Conservation (phyloP, 2,888 invertebrate genomes). For the Eilema griseolum region DNA sequence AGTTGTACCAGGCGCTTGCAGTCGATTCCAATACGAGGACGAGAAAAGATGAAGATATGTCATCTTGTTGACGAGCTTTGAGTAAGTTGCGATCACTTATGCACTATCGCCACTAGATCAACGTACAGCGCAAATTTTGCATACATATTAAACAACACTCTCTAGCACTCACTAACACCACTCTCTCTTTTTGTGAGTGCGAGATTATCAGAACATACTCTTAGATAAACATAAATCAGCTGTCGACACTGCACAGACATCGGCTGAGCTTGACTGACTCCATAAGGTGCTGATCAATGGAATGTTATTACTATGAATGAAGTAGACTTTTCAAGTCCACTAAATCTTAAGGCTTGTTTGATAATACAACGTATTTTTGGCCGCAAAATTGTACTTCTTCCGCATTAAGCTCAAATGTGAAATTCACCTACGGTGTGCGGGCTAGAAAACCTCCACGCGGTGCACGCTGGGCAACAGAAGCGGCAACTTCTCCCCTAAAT, state of each 20-base stretch:
- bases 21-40: neutral
- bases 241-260: neutral
- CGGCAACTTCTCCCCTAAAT: too few relatives aligned
- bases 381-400: neutral
- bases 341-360: neutral
- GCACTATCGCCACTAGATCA: neutral
- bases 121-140: neutral
- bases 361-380: neutral
- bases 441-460: too few relatives aligned
- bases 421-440: neutral
- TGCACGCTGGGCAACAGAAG: too few relatives aligned
- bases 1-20: neutral
- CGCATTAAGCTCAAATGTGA: neutral
- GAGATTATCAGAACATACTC: neutral
- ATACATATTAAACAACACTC: constrained; percentile 13
- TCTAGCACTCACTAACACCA: neutral
- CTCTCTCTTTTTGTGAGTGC: constrained; percentile 13
- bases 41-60: neutral
- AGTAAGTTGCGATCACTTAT: neutral
- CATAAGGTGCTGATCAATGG: neutral
- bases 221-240: neutral
- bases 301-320: neutral
- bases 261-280: neutral
- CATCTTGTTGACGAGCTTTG: neutral
- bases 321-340: neutral